phyloP scores from a whole-genome alignment of 2,888 invertebrate species.

The Sialis lutaria region DNA sequence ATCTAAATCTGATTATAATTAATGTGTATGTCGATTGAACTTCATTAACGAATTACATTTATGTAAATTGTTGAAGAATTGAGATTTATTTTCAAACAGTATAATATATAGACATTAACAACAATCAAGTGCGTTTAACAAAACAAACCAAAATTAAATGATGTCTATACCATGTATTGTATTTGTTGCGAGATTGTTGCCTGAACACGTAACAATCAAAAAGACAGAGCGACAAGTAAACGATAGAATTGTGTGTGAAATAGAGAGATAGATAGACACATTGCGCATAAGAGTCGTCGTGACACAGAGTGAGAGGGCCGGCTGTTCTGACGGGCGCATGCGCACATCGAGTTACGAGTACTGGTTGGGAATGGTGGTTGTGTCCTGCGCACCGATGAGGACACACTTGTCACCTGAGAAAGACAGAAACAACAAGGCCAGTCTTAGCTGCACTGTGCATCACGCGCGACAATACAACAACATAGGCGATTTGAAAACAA shows the following conservation, averaged over 20 bases:
- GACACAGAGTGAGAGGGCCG: constrained; percentile 2
- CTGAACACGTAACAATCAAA: constrained; percentile 1
- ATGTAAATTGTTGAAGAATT: too few species aligned
- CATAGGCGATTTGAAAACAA: too few species aligned
- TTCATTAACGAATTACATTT: too few species aligned
- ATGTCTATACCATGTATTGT: too few species aligned
- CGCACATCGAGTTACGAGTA: constrained; percentile 19
- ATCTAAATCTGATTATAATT: too few species aligned
- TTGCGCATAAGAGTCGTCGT: constrained; percentile 1
- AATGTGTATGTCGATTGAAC: too few species aligned
- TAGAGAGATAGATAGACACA: neutral
- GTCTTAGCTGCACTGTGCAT: constrained; percentile 2
- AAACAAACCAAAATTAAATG: too few species aligned
- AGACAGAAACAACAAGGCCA: constrained; percentile 22
- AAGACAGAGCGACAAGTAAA: neutral
- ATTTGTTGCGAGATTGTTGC: too few species aligned
- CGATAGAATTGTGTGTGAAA: neutral
- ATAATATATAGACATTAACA: too few species aligned
- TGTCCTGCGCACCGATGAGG: constrained; percentile 60
- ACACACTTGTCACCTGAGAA: constrained; percentile 68
- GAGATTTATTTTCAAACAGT: too few species aligned
- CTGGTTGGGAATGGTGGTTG: constrained; percentile 26
- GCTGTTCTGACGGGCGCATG: constrained; percentile 2
- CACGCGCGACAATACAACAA: neutral
- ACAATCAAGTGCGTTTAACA: too few species aligned